Conservation (phyloP, 2,797 vertebrate genomes). For the Sarcophilus harrisii region DNA sequence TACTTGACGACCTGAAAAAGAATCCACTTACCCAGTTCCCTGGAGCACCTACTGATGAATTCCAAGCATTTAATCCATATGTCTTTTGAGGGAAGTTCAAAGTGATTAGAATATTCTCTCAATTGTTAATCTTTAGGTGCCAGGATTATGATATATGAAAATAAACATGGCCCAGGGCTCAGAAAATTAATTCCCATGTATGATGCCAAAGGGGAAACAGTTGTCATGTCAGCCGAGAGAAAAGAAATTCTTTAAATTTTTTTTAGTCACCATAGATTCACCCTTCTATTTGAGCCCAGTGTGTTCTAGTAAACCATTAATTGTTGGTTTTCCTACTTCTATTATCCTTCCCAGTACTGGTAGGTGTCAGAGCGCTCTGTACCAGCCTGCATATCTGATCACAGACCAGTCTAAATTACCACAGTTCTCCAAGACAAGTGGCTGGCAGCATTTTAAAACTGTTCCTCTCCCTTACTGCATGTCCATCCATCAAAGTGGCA, state of each 20-base stretch:
- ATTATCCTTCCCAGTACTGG: neutral
- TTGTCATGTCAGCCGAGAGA: neutral
- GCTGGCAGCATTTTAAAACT: neutral
- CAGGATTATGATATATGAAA: neutral
- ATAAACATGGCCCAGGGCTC: neutral
- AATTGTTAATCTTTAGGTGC: neutral
- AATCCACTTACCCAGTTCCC: slow-evolving; percentile 5
- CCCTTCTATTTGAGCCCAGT: neutral
- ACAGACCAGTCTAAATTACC: neutral
- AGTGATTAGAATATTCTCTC: neutral
- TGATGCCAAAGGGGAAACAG: neutral
- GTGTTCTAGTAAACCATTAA: neutral
- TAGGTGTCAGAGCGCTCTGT: neutral
- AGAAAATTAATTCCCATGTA: neutral
- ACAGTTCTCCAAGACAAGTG: neutral
- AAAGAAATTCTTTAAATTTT: neutral
- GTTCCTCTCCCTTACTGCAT: neutral
- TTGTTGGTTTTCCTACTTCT: slow-evolving; percentile 11
- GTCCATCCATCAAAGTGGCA: neutral
- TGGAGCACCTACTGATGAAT: slow-evolving; percentile 16
- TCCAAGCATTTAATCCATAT: neutral
- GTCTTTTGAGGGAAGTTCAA: slow-evolving; percentile 1
- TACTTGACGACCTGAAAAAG: slow-evolving; percentile 53
- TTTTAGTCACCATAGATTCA: neutral
- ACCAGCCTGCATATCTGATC: neutral